Evolutionary conservation across 2,797 vertebrate genomes (phyloP).

Genomic region (Cichlasoma orientale): DNA sequence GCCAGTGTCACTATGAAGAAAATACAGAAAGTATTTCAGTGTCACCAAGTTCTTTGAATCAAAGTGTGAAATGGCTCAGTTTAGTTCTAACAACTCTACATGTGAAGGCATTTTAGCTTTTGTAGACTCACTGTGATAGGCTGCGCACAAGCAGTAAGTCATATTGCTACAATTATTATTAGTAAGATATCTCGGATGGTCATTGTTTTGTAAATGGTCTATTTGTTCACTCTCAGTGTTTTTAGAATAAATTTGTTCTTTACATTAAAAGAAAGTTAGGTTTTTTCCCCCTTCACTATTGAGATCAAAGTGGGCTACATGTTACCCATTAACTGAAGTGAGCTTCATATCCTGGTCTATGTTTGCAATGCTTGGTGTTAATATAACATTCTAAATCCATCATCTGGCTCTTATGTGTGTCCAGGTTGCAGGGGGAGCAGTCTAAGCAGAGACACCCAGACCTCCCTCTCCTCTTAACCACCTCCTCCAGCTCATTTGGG

Average conservation of each 20-base stretch:
- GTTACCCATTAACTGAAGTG: background rate
- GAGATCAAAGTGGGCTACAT: too few relatives aligned
- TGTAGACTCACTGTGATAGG: background rate
- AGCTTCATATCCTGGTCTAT: background rate
- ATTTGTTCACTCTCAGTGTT: background rate
- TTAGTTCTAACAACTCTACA: background rate
- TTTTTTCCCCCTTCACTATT: background rate
- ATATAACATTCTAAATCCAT: background rate
- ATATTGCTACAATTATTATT: background rate
- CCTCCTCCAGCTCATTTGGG: too few relatives aligned
- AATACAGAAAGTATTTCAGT: background rate
- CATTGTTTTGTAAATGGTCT: background rate
- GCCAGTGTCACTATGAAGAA: background rate
- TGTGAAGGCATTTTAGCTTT: background rate
- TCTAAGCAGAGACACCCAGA: too few relatives aligned
- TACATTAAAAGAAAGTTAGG: background rate
- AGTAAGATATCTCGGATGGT: background rate
- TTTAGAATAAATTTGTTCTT: background rate
- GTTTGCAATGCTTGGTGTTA: background rate
- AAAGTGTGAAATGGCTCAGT: background rate
- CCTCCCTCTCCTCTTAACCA: too few relatives aligned
- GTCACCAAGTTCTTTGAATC: background rate
- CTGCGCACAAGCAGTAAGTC: background rate
- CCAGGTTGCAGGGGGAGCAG: too few relatives aligned
- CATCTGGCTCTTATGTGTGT: background rate